phyloP scores from a whole-genome alignment of 2,113 vertebrate species.

The Crotalus viridis region DNA sequence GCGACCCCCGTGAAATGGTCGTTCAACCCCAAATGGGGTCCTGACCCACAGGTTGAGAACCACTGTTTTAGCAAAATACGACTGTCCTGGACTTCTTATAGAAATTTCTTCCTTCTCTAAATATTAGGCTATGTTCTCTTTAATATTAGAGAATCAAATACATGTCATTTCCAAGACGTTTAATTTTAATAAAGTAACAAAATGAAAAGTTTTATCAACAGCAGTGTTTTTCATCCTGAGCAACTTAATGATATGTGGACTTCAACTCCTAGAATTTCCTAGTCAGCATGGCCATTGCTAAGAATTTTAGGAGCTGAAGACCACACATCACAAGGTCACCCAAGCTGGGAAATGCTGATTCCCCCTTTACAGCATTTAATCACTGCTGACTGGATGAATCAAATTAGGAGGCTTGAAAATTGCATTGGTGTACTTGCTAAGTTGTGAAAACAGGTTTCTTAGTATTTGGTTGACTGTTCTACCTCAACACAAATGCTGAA shows the following conservation, averaged over 20 bases:
- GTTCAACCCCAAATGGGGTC: too few species aligned
- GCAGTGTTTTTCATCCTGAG: neutral
- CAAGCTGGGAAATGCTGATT: neutral
- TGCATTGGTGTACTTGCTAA: neutral
- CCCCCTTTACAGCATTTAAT: neutral
- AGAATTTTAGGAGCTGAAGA: neutral
- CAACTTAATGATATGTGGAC: neutral
- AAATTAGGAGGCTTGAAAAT: neutral
- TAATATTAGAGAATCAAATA: neutral
- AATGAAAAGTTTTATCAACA: slow-evolving; percentile 47
- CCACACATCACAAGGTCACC: neutral
- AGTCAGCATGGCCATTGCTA: neutral
- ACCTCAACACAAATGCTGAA: neutral
- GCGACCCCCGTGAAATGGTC: too few species aligned
- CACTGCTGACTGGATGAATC: neutral
- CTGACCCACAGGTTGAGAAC: too few species aligned
- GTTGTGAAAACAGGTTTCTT: neutral
- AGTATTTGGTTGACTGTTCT: neutral
- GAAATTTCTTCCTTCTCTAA: neutral
- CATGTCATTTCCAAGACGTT: neutral
- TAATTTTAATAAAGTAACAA: neutral
- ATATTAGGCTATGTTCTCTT: neutral
- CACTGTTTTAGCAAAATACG: neutral
- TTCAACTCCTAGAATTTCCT: neutral
- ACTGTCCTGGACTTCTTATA: neutral